phyloP scores from a whole-genome alignment of 2,888 invertebrate genomes.

The Sipha maydis region DNA sequence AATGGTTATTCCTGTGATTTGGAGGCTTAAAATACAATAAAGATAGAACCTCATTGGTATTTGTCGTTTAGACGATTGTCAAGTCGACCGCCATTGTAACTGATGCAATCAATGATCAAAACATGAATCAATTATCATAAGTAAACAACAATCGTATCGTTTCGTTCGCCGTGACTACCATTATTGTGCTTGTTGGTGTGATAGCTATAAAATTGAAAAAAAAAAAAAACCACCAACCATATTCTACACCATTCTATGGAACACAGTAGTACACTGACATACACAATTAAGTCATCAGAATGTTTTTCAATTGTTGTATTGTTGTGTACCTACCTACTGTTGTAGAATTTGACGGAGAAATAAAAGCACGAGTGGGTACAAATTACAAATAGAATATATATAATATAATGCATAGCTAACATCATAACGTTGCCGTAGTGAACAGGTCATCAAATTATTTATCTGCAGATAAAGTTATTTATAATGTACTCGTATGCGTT shows the following conservation, averaged over 20 bases:
- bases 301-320: neutral
- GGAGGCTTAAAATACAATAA: too few relatives aligned
- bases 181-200: neutral
- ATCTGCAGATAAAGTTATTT: too few relatives aligned
- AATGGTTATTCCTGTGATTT: too few relatives aligned
- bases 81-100: neutral
- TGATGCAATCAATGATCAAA: neutral
- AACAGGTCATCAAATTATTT: neutral
- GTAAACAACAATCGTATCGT: neutral
- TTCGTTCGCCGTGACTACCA: neutral
- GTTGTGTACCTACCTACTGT: neutral
- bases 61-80: neutral
- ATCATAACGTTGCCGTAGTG: neutral
- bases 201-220: neutral
- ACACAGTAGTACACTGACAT: neutral
- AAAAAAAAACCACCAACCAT: neutral
- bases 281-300: neutral
- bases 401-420: neutral
- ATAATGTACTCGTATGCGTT: too few relatives aligned
- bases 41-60: too few relatives aligned
- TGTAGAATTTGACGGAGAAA: neutral
- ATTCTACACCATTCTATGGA: neutral
- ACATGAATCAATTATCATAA: neutral
- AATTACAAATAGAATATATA: neutral
- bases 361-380: neutral